Evolutionary conservation across 2,888 invertebrate species (phyloP).

Genomic region (Elmis aenea): DNA sequence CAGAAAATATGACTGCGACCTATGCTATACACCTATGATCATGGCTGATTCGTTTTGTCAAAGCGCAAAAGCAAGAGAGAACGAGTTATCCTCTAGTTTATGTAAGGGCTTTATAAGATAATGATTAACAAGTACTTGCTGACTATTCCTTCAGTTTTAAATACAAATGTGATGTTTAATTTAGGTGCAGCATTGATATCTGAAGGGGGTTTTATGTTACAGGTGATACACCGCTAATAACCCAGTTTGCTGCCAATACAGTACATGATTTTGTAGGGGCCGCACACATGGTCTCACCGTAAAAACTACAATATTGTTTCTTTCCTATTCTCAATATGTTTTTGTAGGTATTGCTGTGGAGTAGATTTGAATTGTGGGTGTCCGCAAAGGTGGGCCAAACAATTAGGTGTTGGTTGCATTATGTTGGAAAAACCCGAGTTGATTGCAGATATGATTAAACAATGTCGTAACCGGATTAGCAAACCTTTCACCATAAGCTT

Average conservation of each 20-base stretch:
- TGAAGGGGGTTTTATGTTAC: conserved; percentile 26
- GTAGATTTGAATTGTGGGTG: conserved; percentile 97
- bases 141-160: too few relatives aligned
- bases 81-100: conserved; percentile 71
- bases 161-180: too few relatives aligned
- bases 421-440: conserved; percentile 78
- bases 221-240: conserved; percentile 81
- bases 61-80: conserved; percentile 78
- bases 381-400: conserved; percentile 92
- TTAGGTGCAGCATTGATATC: background rate
- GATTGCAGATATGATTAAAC: conserved; percentile 73
- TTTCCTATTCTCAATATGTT: conserved; percentile 2
- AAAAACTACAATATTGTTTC: conserved; percentile 36
- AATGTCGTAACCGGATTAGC: conserved; percentile 67
- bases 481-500: conserved; percentile 81
- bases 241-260: conserved; percentile 92
- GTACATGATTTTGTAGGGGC: conserved; percentile 79
- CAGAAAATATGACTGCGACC: conserved; percentile 75
- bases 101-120: conserved; percentile 33
- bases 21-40: conserved; percentile 96
- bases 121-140: conserved; percentile 4
- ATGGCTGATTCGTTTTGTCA: conserved; percentile 89
- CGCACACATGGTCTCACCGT: conserved; percentile 75
- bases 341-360: conserved; percentile 72
- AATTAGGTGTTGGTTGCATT: conserved; percentile 84